Evolutionary conservation across 2,113 vertebrate genomes (phyloP).

Genomic region (Marmota monax): DNA sequence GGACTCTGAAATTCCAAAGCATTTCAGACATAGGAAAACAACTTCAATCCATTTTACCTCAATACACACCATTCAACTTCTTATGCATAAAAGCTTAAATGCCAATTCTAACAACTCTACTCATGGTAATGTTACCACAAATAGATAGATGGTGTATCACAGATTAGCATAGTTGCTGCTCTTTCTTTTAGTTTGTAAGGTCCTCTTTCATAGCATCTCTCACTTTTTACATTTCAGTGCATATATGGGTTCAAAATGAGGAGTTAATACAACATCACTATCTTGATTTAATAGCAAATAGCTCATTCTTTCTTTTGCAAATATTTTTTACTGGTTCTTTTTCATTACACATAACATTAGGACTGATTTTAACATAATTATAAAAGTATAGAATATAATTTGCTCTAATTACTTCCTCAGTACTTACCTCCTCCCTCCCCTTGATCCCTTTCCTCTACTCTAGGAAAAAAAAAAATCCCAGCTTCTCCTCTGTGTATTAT

Average conservation of each 20-base stretch:
- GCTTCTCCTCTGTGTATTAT: slow-evolving; percentile 55
- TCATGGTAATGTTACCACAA: neutral
- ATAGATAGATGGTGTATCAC: neutral
- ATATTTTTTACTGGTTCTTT: too few relatives aligned
- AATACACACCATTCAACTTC: neutral
- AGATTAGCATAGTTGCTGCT: neutral
- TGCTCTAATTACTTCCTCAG: too few relatives aligned
- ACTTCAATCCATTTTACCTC: neutral
- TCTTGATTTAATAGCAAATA: slow-evolving; percentile 66
- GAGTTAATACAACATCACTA: slow-evolving; percentile 1
- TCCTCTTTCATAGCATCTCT: neutral
- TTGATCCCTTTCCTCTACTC: too few relatives aligned
- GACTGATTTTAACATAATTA: too few relatives aligned
- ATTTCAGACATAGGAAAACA: neutral
- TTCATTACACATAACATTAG: too few relatives aligned
- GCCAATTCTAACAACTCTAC: neutral
- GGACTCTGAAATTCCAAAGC: accelerated
- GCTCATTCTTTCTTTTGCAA: neutral
- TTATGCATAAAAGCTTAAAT: neutral
- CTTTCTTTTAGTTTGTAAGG: neutral
- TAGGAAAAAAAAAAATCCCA: neutral
- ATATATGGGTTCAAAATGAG: neutral
- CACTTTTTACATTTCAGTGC: neutral
- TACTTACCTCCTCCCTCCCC: too few relatives aligned
- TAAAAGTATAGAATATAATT: too few relatives aligned